phyloP scores from a whole-genome alignment of 2,888 invertebrate genomes.

The Alitta virens region DNA sequence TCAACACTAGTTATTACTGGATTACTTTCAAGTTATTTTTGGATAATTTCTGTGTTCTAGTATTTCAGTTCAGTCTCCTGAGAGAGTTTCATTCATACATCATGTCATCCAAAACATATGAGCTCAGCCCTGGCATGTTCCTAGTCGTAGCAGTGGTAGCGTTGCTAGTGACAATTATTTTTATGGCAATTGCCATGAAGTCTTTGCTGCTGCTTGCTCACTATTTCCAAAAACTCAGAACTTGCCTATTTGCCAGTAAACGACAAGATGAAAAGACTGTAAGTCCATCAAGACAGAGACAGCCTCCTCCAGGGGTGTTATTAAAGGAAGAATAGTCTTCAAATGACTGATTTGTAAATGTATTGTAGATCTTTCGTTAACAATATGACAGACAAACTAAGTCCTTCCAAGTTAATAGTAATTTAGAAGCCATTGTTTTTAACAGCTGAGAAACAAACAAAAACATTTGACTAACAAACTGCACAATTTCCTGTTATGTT shows the following conservation, averaged over 20 bases:
- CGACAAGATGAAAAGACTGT: neutral
- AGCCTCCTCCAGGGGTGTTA: neutral
- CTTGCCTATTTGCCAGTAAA: neutral
- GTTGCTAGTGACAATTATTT: neutral
- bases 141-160: neutral
- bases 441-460: too few species aligned
- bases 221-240: neutral
- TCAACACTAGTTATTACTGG: neutral
- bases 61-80: too few species aligned
- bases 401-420: too few species aligned
- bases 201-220: neutral
- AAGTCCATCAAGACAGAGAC: neutral
- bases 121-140: slow-evolving; percentile 7
- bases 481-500: too few species aligned
- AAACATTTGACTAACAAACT: too few species aligned
- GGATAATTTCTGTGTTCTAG: too few species aligned
- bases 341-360: too few species aligned
- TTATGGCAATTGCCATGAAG: slow-evolving; percentile 5
- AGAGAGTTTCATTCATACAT: neutral
- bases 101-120: slow-evolving; percentile 14
- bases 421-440: too few species aligned
- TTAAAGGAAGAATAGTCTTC: neutral
- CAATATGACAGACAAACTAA: too few species aligned
- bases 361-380: too few species aligned
- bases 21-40: too few species aligned